These are phyloP conservation scores for Calosoma granatense DNA, from an alignment of 1,140 invertebrate species.

Conservation along the genomic window DNA sequence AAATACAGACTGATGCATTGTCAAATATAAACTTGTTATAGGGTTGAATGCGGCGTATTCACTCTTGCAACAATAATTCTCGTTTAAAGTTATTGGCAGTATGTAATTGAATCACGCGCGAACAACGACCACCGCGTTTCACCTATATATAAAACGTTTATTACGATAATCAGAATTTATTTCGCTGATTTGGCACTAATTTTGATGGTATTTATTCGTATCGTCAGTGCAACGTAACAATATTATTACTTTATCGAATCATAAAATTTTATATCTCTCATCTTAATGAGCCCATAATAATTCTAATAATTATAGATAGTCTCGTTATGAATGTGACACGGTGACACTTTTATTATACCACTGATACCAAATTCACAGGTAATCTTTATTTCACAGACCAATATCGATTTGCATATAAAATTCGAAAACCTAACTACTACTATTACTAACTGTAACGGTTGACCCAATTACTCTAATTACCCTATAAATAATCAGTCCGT, in stretches of 20 bases:
- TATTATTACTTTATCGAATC: background rate
- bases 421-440: background rate
- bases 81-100: no score
- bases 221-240: no score
- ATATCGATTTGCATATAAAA: background rate
- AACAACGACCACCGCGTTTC: no score
- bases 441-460: no score
- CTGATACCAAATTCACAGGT: background rate
- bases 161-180: background rate
- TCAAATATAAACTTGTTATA: no score
- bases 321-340: background rate
- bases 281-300: constrained; percentile 6
- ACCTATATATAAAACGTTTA: background rate
- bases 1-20: no score
- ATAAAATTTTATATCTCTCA: constrained; percentile 7
- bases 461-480: background rate
- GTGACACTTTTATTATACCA: constrained; percentile 4
- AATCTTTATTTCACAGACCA: background rate
- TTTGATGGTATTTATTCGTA: no score
- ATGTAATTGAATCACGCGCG: no score
- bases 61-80: no score
- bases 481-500: no score
- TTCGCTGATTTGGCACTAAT: background rate
- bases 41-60: no score
- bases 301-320: constrained; percentile 1